Base-by-base conservation (phyloP, 2,113 vertebrate species). In the Cichladusa arquata region DNA sequence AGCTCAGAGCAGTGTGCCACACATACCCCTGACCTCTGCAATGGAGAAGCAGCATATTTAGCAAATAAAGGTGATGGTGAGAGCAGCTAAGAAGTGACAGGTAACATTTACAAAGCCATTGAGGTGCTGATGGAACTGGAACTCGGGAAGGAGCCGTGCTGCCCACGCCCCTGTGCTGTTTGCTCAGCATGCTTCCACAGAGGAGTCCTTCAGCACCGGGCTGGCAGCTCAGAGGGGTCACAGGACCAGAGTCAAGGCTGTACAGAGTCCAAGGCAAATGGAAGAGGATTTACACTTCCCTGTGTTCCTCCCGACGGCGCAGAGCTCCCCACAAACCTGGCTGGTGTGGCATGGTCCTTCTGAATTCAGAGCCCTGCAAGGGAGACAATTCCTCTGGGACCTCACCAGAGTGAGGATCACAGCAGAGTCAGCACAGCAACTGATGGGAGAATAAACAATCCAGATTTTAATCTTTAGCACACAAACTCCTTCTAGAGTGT, bases 201-300 rank as follows among this genome's bases (percentile, higher is more conserved):
- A 50, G 65, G 88, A 93, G 78, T 97, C 90, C 95, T 88, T 44
- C 58, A 90, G 86, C 92, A 73, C 51, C 1, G 80, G 91, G 94
- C 88, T 66, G 95, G 78, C 90, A 92, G 93, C 90, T 94, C 79
- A 13, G 25, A 20, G 95, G 87, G 92, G 74, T 34, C 83, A 33
- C 19, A 74, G 88, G 81, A 45, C 86, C 88, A 67, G 33, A 92
- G 94, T 93, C 95, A 86, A 91, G 94, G 92, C 94, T 95, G 92
- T 95, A 92, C 92, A 93, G 92, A 86, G 92, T 97, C 95, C 94
- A 65, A 88, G 92, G 88, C 86, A 88, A 90, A 72, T 10, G 79
- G 95, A 86, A 91, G 96, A 61, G 90, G 65, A 86, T 97, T 94
- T 88, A 96, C 94, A 95, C 83, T 64, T 88, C 80, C 93, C 88